Evolutionary conservation across 2,888 invertebrate genomes (phyloP).

Genomic region (Allolobophora icterica): DNA sequence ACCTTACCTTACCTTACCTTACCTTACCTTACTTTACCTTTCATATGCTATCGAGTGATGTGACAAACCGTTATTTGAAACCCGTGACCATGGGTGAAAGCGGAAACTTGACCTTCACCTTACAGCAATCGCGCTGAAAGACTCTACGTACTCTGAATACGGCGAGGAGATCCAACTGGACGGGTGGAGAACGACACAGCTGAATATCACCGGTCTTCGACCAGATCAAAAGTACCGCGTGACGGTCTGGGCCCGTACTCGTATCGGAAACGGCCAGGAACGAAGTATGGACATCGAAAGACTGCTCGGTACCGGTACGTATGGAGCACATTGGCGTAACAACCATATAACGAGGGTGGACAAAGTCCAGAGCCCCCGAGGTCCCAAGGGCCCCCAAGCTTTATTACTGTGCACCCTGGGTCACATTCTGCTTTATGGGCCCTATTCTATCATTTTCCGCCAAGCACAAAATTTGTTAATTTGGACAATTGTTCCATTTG

Average conservation of each 20-base stretch:
- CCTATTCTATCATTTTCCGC: too few relatives aligned
- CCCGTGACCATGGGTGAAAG: background rate
- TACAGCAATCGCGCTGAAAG: background rate
- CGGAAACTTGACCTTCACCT: background rate
- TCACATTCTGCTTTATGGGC: too few relatives aligned
- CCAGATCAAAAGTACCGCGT: background rate
- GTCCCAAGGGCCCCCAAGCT: too few relatives aligned
- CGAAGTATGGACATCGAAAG: slow-evolving; percentile 9
- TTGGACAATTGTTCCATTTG: too few relatives aligned
- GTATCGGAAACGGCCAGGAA: background rate
- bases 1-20: background rate
- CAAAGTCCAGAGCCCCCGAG: too few relatives aligned
- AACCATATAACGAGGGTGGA: too few relatives aligned
- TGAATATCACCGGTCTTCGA: background rate
- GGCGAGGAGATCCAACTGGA: background rate
- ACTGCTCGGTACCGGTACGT: background rate
- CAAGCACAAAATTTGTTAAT: too few relatives aligned
- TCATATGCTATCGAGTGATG: background rate
- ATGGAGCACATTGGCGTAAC: too few relatives aligned
- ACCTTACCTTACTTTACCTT: background rate
- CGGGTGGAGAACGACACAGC: background rate
- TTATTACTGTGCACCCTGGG: too few relatives aligned
- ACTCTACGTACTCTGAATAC: background rate
- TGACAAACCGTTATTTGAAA: background rate
- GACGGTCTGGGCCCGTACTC: background rate